These are phyloP conservation scores for Clarias pachynema DNA, from an alignment of 2,797 vertebrate genomes.

Conservation along the genomic window DNA sequence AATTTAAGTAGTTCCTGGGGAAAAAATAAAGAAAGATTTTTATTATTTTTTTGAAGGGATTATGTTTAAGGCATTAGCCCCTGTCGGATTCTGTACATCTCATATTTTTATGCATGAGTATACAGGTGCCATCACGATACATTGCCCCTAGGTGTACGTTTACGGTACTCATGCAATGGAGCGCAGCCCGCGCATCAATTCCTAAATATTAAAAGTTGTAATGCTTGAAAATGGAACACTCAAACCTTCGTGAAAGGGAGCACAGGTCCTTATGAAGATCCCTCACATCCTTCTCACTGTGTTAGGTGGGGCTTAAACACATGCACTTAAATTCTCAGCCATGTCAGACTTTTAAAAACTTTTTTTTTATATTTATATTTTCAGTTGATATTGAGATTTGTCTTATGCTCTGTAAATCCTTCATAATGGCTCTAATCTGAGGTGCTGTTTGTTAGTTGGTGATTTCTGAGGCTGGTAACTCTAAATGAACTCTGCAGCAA, in stretches of 20 bases:
- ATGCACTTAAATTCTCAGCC: neutral
- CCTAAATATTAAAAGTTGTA: neutral
- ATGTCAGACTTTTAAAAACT: neutral
- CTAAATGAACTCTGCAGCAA: no score
- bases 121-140: neutral
- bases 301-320: neutral
- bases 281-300: neutral
- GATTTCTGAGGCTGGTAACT: no score
- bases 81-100: neutral
- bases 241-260: neutral
- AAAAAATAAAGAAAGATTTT: neutral
- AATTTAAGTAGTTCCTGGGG: neutral
- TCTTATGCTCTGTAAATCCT: no score
- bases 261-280: neutral
- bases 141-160: neutral
- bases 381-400: no score
- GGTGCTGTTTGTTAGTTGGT: no score
- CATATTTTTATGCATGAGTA: constrained; percentile 6
- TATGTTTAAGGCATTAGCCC: neutral
- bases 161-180: no score
- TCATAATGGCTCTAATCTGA: no score
- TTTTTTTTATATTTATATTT: no score
- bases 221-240: neutral
- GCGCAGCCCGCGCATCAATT: neutral
- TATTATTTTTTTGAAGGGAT: neutral